Conservation (phyloP, 2,113 vertebrate species). For the Odocoileus hemionus region DNA sequence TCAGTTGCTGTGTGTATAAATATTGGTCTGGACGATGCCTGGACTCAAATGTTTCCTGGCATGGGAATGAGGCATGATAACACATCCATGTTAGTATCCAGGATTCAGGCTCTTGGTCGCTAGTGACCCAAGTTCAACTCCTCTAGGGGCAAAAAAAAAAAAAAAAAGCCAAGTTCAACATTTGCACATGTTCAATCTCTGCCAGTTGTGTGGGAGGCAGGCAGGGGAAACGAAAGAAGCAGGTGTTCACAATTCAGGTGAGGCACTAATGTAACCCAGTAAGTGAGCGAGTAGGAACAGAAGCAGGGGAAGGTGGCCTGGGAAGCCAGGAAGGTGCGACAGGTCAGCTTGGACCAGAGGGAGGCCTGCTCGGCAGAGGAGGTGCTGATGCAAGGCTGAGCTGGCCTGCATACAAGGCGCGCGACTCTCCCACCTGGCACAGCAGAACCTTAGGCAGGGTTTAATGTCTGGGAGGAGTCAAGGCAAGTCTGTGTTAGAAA, state of each 20-base stretch:
- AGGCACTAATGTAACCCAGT: neutral
- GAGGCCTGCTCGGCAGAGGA: accelerated
- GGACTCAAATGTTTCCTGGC: neutral
- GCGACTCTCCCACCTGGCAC: neutral
- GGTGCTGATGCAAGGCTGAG: neutral
- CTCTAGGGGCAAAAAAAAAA: neutral
- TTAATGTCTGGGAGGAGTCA: neutral
- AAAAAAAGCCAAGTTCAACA: neutral
- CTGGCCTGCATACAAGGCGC: neutral
- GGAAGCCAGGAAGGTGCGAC: neutral
- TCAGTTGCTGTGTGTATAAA: neutral
- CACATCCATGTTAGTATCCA: constrained; percentile 35
- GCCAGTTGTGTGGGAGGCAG: constrained; percentile 22
- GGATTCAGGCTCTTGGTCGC: neutral
- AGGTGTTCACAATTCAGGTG: neutral
- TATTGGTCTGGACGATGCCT: constrained; percentile 9
- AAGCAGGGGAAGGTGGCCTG: neutral
- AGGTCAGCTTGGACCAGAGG: neutral
- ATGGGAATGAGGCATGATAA: neutral
- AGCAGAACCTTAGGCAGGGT: neutral
- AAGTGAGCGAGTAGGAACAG: neutral
- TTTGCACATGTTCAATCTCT: neutral
- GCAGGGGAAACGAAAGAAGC: neutral
- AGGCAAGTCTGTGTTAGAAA: neutral
- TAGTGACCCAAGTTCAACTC: constrained; percentile 1